Conservation (phyloP, 2,113 vertebrate genomes). For the Coregonus clupeaformis region DNA sequence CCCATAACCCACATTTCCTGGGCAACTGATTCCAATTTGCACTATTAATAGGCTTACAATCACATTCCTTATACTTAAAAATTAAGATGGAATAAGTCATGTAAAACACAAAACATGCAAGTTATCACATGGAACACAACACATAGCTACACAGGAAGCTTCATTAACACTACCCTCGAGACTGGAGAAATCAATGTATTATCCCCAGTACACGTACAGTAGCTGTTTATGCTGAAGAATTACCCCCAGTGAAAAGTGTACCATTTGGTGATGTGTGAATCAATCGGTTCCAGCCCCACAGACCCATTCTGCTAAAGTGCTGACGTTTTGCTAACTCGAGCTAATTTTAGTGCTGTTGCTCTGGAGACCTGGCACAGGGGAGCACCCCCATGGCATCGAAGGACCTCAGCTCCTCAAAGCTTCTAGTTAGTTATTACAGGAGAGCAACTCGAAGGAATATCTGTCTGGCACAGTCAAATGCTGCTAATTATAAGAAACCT, state of each 20-base stretch:
- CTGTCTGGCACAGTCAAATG: neutral
- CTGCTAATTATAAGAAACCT: no score
- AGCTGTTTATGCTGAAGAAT: neutral
- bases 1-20: neutral
- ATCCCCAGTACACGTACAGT: neutral
- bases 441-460: constrained; percentile 21
- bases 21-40: neutral
- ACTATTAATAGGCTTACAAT: neutral
- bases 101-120: no score
- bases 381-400: constrained; percentile 27
- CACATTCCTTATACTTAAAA: no score
- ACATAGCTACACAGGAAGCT: neutral
- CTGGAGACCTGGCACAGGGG: constrained; percentile 42
- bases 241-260: neutral
- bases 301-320: constrained; percentile 10
- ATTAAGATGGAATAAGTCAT: no score
- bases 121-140: no score
- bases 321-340: constrained; percentile 34
- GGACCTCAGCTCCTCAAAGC: constrained; percentile 22
- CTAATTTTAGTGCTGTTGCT: constrained; percentile 50
- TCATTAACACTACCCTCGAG: neutral
- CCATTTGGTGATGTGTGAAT: neutral
- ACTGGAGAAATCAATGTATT: neutral
- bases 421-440: neutral
- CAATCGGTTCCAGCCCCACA: neutral